These are phyloP conservation scores for Drosophila rellima DNA, from an alignment of 2,888 invertebrate genomes.

Conservation along the genomic window DNA sequence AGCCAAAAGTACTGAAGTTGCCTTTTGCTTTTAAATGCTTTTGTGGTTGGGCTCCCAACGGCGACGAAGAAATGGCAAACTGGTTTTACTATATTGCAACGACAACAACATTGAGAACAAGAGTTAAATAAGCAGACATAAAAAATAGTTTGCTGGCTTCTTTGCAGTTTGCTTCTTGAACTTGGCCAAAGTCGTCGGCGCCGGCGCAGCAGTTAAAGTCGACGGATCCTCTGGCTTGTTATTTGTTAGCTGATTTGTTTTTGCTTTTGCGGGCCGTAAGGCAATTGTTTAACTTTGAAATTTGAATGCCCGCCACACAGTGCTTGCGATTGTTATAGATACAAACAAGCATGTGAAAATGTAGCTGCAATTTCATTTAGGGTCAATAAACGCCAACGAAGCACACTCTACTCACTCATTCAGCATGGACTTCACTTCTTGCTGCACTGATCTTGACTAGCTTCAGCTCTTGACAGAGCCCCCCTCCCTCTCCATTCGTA, in stretches of 20 bases:
- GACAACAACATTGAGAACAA: slow-evolving; percentile 35
- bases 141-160: slow-evolving; percentile 24
- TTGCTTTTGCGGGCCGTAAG: slow-evolving; percentile 4
- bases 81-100: slow-evolving; percentile 64
- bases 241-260: slow-evolving; percentile 56
- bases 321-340: slow-evolving; percentile 60
- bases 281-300: slow-evolving; percentile 60
- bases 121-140: slow-evolving; percentile 17
- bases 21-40: slow-evolving; percentile 69
- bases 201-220: slow-evolving; percentile 38
- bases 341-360: slow-evolving; percentile 44
- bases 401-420: slow-evolving; percentile 51
- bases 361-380: slow-evolving; percentile 69
- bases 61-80: slow-evolving; percentile 23
- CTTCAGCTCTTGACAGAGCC: slow-evolving; percentile 8
- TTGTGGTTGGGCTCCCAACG: slow-evolving; percentile 59
- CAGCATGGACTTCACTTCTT: slow-evolving; percentile 25
- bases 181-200: slow-evolving; percentile 64
- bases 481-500: background rate
- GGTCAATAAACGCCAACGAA: slow-evolving; percentile 80
- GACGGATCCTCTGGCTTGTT: slow-evolving; percentile 9
- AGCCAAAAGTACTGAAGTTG: slow-evolving; percentile 29
- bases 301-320: slow-evolving; percentile 61
- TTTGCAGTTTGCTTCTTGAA: slow-evolving; percentile 58
- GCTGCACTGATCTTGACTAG: slow-evolving; percentile 40